Evolutionary conservation across 2,888 invertebrate species (phyloP).

Genomic region (Apamea crenata): DNA sequence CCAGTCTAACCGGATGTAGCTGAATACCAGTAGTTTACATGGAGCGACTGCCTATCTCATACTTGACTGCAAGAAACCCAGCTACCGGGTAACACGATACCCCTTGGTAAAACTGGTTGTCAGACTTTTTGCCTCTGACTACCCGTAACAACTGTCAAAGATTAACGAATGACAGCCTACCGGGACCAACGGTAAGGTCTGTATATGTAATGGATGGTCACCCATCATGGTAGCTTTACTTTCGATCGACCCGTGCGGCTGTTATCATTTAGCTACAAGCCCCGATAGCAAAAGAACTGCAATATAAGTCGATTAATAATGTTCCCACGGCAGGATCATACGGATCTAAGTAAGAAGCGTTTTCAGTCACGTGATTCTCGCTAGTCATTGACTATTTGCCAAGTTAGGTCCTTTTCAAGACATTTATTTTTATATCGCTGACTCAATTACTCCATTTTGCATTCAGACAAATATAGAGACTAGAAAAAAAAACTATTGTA

Average conservation of each 20-base stretch:
- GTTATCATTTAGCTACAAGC: not conserved
- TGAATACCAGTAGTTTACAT: not conserved
- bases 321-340: not conserved
- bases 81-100: no score
- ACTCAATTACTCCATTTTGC: not conserved
- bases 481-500: conserved; percentile 3
- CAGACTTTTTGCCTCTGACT: not conserved
- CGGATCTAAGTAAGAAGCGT: not conserved
- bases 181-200: no score
- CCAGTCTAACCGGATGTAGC: not conserved
- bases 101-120: no score
- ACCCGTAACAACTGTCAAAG: no score
- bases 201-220: no score
- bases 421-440: not conserved
- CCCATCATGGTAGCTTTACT: no score
- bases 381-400: not conserved
- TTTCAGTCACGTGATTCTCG: not conserved
- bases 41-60: not conserved
- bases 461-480: not conserved
- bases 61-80: no score
- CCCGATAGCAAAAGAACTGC: not conserved
- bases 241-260: not conserved
- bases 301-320: not conserved
- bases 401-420: not conserved
- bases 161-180: no score